phyloP scores from a whole-genome alignment of 1,140 invertebrate genomes.

The Macrobrachium rosenbergii region DNA sequence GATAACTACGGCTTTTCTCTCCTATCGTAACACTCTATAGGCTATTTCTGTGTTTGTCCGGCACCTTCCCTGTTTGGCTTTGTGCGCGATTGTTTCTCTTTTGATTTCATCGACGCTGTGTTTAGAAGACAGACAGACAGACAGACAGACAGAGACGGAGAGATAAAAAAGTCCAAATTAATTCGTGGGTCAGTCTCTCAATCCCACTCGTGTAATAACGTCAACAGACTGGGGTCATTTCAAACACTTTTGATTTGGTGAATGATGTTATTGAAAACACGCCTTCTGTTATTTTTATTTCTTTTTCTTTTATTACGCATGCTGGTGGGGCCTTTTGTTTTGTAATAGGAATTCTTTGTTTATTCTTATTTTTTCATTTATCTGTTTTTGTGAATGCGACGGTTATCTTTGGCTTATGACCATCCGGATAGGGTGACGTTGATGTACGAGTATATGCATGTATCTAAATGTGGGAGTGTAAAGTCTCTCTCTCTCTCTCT shows the following conservation, averaged over 20 bases:
- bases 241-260: background rate
- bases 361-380: no score
- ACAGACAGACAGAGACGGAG: background rate
- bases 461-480: no score
- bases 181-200: background rate
- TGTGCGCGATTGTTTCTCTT: background rate
- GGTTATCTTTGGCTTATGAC: no score
- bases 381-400: no score
- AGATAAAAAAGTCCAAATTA: no score
- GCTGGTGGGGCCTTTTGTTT: no score
- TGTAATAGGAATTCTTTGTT: no score
- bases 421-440: no score
- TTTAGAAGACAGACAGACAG: background rate
- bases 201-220: background rate
- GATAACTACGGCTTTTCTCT: background rate
- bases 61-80: background rate
- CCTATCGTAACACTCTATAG: constrained; percentile 8
- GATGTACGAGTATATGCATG: no score
- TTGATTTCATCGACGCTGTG: no score
- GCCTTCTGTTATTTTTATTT: background rate
- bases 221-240: background rate
- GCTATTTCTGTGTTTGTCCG: background rate
- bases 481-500: background rate
- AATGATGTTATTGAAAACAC: background rate
- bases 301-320: background rate